Base-by-base conservation (phyloP, 2,113 vertebrate genomes). In the Heteronetta atricapilla region DNA sequence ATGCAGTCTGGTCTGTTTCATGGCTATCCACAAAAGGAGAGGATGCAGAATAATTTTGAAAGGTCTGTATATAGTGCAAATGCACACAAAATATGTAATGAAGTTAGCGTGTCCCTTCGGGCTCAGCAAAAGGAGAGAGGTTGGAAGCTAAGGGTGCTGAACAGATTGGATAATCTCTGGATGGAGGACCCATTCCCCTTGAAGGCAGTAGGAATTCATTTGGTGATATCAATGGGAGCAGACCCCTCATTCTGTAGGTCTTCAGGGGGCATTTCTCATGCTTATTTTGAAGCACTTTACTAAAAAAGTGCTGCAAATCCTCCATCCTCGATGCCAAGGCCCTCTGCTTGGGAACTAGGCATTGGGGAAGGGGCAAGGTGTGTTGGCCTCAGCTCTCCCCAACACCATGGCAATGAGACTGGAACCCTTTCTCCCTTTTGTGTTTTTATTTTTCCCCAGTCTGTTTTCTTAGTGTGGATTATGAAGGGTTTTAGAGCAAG, bases 31-130 rank as follows among this genome's bases (percentile, higher is more conserved):
- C 25, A 75, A 60, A 92, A 88, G 19, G 33, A 83, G 31, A 70
- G 25, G 8, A 60, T 55, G 17, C 4, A 74, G 59, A 88, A 46
- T 2, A 31, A 4, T 36, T 77, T 62, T 83, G 1, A 28, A 48
- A 80, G 22, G 52, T 72, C 23, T 56, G 22, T 64, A 7, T n/a
- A 38, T 26, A 52, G 38, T 2, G 1, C 13, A 38, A 56, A 38
- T 36, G 33, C 2, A 9, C 5, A 4, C 19, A 28, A 72, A 38
- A 53, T 83, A 78, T 67, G 16, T 68, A 42, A 86, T 44, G 44
- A 75, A 75, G 19, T 11, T 20, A 46, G 5, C 0, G 0, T 34
- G 34, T 55, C 5, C 15, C 19, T 38, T 88, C 23, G 25, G 62
- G 50, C 80, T 25, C 28, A 20, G 15, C 33, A 50, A 75, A 55